These are phyloP conservation scores for Caiman crocodilus DNA, from an alignment of 2,797 vertebrate genomes.

Conservation along the genomic window DNA sequence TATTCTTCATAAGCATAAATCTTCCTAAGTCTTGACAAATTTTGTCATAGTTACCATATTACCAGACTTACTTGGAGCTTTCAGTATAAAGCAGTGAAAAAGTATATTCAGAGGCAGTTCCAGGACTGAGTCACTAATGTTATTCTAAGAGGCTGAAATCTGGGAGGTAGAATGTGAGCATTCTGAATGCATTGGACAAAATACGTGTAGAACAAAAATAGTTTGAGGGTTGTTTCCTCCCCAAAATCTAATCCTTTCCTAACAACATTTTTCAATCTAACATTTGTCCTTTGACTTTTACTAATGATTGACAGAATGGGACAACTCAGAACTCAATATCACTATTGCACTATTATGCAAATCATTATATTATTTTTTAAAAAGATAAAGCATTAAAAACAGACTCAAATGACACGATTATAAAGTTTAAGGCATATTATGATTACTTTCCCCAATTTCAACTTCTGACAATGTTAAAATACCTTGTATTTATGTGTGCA, in stretches of 20 bases:
- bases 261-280: background rate
- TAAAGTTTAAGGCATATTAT: background rate
- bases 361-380: background rate
- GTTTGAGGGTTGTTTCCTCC: background rate
- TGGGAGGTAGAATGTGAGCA: background rate
- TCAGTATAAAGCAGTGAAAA: conserved; percentile 12
- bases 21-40: conserved; percentile 38
- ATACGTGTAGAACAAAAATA: conserved; percentile 14
- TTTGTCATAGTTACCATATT: conserved; percentile 29
- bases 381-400: background rate
- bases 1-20: conserved; percentile 42
- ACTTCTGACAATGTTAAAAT: background rate
- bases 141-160: background rate
- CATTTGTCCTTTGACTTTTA: background rate
- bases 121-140: background rate
- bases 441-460: background rate
- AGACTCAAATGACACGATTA: fast-evolving
- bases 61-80: background rate
- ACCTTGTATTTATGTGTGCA: background rate
- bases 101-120: background rate
- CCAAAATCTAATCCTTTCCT: background rate
- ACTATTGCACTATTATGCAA: background rate
- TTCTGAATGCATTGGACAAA: background rate
- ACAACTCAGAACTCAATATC: background rate
- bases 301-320: background rate